Evolutionary conservation across 2,113 vertebrate species (phyloP).

Genomic region (Girardinichthys multiradiatus): DNA sequence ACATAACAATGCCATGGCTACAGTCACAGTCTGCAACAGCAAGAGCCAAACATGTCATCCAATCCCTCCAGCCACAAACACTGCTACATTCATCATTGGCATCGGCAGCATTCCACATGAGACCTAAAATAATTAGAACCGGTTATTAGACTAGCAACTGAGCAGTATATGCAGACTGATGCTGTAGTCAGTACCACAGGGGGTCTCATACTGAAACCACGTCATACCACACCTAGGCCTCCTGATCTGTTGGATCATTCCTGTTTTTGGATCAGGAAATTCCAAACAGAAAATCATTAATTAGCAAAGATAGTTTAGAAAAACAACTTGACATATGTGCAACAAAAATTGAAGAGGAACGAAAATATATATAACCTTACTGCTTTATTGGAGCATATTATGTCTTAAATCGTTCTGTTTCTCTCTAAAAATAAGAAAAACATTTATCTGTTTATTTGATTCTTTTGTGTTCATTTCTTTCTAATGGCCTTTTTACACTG

Average conservation of each 20-base stretch:
- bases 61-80: not conserved
- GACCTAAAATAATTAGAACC: not conserved
- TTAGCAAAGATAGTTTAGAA: too few relatives aligned
- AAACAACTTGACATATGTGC: too few relatives aligned
- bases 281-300: not conserved
- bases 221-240: not conserved
- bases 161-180: conserved; percentile 8
- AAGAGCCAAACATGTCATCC: not conserved
- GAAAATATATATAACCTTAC: too few relatives aligned
- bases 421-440: too few relatives aligned
- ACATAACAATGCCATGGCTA: not conserved
- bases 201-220: not conserved
- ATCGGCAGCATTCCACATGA: not conserved
- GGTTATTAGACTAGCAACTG: not conserved
- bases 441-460: too few relatives aligned
- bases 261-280: not conserved
- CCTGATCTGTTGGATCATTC: not conserved
- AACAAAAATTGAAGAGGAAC: too few relatives aligned
- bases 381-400: too few relatives aligned
- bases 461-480: too few relatives aligned
- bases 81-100: not conserved
- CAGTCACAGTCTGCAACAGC: not conserved
- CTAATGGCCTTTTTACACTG: too few relatives aligned
- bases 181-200: not conserved
- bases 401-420: too few relatives aligned